A percentile compares a stretch with the other conserved stretches of the same genome.
Conservation (phyloP, 2,888 invertebrate genomes). For the Nomada goodeniana region DNA sequence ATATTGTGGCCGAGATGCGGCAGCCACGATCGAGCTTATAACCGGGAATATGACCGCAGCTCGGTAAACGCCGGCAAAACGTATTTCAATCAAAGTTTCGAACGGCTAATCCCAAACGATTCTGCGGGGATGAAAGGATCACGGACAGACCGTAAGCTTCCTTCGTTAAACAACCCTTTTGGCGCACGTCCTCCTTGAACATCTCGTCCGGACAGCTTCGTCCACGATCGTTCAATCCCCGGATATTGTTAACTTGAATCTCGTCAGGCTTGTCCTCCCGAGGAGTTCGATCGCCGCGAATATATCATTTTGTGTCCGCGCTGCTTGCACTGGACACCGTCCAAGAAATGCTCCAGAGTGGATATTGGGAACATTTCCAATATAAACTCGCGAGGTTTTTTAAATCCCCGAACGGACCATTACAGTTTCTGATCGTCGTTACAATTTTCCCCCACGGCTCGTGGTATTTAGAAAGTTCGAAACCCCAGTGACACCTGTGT, state of each 20-base stretch:
- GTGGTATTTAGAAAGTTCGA: no score
- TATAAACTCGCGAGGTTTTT: conserved; percentile 3
- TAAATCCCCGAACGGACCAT: not conserved
- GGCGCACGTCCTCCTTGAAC: conserved; percentile 39
- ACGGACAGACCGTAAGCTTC: conserved; percentile 57
- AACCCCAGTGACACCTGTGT: no score
- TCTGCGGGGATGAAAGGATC: conserved; percentile 64
- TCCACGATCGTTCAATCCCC: conserved; percentile 12
- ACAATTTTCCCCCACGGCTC: no score
- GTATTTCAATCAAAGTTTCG: conserved; percentile 81
- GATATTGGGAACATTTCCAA: conserved; percentile 11
- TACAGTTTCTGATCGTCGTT: no score
- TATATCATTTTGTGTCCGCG: not conserved
- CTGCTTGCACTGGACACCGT: conserved; percentile 1
- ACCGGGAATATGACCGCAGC: conserved; percentile 71
- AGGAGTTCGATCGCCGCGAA: not conserved
- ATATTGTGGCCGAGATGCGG: conserved; percentile 61
- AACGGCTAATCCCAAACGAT: conserved; percentile 71
- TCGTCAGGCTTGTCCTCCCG: not conserved
- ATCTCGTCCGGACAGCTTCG: conserved; percentile 12
- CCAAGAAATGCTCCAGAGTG: conserved; percentile 7
- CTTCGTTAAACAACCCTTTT: conserved; percentile 49
- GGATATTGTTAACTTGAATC: conserved; percentile 24
- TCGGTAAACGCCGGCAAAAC: conserved; percentile 78
- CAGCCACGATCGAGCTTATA: conserved; percentile 66